Conservation (phyloP, 2,113 vertebrate species). For the Calidris pygmaea region DNA sequence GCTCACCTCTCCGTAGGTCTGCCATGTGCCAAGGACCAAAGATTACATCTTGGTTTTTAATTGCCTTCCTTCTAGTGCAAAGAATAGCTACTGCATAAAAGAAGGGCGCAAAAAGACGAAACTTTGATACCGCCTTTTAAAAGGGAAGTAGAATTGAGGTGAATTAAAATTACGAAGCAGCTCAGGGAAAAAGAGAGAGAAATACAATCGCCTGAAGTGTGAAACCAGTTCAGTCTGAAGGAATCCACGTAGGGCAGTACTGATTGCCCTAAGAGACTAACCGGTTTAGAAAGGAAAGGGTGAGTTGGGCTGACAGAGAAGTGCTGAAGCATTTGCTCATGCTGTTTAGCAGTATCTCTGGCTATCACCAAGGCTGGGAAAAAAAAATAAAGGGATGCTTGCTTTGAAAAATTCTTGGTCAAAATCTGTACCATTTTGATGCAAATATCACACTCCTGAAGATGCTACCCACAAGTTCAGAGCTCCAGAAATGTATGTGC, state of each 20-base stretch:
- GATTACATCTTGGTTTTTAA: neutral
- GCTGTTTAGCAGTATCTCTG: neutral
- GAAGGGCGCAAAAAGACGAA: neutral
- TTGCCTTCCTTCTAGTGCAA: neutral
- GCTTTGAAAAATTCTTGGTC: neutral
- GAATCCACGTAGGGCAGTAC: neutral
- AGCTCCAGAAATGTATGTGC: neutral
- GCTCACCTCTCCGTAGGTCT: neutral
- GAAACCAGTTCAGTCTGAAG: neutral
- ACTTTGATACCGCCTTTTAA: neutral
- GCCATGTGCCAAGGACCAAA: neutral
- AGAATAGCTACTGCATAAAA: neutral
- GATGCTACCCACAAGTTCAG: neutral
- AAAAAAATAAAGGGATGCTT: neutral
- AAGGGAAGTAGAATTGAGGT: neutral
- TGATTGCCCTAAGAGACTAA: neutral
- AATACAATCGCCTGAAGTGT: accelerated
- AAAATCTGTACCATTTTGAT: neutral
- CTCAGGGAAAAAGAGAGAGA: neutral
- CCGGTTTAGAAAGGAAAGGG: neutral
- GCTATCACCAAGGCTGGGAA: neutral
- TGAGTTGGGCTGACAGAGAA: neutral
- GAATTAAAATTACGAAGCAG: neutral
- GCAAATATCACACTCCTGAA: neutral
- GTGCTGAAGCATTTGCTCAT: neutral